Evolutionary conservation across 2,888 invertebrate genomes (phyloP), one percentile per base, ranked within the genome.

Genomic region (Rhagonycha lutea): DNA sequence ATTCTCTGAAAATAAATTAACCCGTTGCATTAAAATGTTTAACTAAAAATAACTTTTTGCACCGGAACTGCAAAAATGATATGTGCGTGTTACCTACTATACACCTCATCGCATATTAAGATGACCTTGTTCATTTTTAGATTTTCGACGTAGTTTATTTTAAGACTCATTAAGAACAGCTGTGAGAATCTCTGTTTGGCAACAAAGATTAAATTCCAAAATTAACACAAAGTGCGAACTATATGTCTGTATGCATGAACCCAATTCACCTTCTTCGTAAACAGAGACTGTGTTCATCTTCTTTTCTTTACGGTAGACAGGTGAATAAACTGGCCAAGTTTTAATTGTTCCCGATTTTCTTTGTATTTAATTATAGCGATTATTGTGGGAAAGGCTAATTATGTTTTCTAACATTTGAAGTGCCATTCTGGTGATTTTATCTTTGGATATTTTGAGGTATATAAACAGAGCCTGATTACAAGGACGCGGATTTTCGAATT

Each of bases 1-100:
- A 94, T 94, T 84, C 83, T 85, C 81, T 82, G 79, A 29, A 62
- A 18, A 9, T 61, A 23, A 69, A 69, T 8, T 26, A 11, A 24
- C n/a, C 26, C 63, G 12, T 12, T 18, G 10, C 9, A 26, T 12
- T 26, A 67, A 67, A 26, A 26, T 67, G 26, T 60, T 24, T n/a
- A 18, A 8, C 11, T 29, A 14, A 10, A 24, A 14, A 14, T 70
- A 62, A 28, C 62, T 70, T 70, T 18, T n/a, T 11, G 1, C 29
- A 18, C 28, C 62, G 70, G 70, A 70, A 70, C 62, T 62, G 14
- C 61, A 29, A 70, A 70, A 70, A 28, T 23, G n/a, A 23, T 63
- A 70, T 70, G 28, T 32, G 70, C 61, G 67, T 47, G 28, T 60
- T 72, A 60, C 26, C 26, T 14, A 65, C 26, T 14, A 65, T 10